Conservation (phyloP, 2,888 invertebrate species). For the Acanthoscelides obtectus region DNA sequence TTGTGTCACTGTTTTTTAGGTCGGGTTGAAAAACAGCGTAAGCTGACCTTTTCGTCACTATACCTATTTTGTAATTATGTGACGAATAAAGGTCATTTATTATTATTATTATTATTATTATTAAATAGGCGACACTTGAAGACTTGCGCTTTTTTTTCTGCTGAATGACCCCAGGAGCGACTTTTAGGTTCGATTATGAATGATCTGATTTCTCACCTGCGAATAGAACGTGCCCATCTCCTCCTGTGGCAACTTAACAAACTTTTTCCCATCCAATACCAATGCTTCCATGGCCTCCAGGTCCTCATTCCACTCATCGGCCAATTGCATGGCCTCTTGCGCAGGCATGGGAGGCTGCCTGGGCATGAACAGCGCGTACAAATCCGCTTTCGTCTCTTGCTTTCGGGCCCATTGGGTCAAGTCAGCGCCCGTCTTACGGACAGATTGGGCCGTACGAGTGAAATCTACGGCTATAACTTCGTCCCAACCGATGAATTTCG, state of each 20-base stretch:
- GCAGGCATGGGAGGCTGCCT: constrained; percentile 83
- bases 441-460: constrained; percentile 96
- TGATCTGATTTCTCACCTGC: too few relatives aligned
- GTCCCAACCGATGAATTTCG: constrained; percentile 97
- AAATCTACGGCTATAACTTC: constrained; percentile 99
- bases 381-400: constrained; percentile 89
- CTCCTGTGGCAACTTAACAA: constrained; percentile 92
- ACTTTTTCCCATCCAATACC: constrained; percentile 94
- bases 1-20: too few relatives aligned
- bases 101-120: too few relatives aligned
- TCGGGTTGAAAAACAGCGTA: too few relatives aligned
- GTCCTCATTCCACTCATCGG: constrained; percentile 98
- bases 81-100: too few relatives aligned
- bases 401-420: constrained; percentile 86
- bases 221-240: constrained; percentile 64
- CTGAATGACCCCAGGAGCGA: too few relatives aligned
- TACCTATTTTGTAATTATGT: too few relatives aligned
- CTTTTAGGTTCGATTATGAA: too few relatives aligned
- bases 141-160: too few relatives aligned
- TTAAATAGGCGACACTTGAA: too few relatives aligned
- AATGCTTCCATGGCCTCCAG: constrained; percentile 97
- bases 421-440: constrained; percentile 93
- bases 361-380: constrained; percentile 93
- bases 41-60: too few relatives aligned
- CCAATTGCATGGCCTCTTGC: constrained; percentile 79